These are phyloP conservation scores for Pyrgilauda ruficollis DNA, from an alignment of 2,113 vertebrate genomes.

Conservation along the genomic window DNA sequence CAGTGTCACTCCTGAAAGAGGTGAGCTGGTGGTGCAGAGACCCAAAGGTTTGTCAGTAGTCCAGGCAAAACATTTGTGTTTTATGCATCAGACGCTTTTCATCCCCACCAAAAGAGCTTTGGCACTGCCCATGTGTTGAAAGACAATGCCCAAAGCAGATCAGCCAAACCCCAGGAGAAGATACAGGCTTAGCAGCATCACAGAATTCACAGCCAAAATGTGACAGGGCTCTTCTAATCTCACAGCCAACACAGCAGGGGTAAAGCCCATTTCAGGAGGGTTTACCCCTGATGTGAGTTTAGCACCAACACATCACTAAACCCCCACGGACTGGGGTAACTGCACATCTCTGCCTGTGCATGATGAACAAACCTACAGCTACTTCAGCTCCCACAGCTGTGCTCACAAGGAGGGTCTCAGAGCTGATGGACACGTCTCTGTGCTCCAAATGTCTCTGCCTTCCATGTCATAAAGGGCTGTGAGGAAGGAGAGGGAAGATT, in stretches of 20 bases:
- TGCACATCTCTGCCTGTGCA: neutral
- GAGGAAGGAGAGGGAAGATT: neutral
- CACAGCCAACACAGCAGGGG: neutral
- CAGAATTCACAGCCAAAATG: neutral
- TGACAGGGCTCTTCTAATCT: neutral
- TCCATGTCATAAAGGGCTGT: neutral
- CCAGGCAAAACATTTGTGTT: neutral
- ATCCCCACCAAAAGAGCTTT: neutral
- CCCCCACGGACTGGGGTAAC: rapidly evolving
- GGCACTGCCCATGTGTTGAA: neutral
- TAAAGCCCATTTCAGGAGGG: neutral
- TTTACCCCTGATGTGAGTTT: neutral
- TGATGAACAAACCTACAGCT: neutral
- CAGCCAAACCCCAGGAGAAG: neutral
- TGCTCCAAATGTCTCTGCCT: neutral
- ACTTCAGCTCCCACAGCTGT: neutral
- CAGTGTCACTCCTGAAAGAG: neutral
- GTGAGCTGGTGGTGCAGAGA: neutral
- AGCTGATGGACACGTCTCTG: rapidly evolving
- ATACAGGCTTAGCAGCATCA: neutral
- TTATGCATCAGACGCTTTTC: neutral
- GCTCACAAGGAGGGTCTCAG: neutral
- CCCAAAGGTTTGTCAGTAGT: rapidly evolving
- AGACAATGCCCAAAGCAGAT: neutral
- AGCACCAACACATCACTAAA: neutral